Conservation (phyloP, 2,888 invertebrate genomes). For the Leucania comma region DNA sequence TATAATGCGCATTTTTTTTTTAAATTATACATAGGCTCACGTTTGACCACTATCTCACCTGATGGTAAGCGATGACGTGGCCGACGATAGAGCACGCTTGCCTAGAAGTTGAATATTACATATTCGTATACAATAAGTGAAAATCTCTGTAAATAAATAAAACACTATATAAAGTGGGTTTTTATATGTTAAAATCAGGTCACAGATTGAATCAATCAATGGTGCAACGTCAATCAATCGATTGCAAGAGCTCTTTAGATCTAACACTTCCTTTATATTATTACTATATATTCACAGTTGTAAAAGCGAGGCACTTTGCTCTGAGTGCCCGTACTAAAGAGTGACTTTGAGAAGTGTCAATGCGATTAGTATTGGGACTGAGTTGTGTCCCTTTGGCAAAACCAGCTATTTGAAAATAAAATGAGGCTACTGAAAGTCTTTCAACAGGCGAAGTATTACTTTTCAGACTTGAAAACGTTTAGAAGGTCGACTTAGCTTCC, state of each 20-base stretch:
- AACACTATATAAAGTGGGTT: conserved; percentile 9
- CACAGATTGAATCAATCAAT: conserved; percentile 25
- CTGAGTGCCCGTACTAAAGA: conserved; percentile 46
- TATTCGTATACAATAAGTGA: neutral
- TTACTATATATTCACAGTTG: conserved; percentile 24
- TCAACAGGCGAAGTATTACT: neutral
- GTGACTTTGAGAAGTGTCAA: conserved; percentile 60
- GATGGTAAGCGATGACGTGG: no score
- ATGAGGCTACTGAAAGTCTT: conserved; percentile 5
- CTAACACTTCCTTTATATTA: conserved; percentile 19
- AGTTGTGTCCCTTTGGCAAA: conserved; percentile 27
- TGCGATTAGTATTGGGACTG: conserved; percentile 42
- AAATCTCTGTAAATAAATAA: no score
- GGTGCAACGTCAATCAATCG: conserved; percentile 24
- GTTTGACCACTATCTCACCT: no score
- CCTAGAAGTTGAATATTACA: no score
- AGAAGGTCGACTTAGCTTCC: neutral
- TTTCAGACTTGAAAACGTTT: conserved; percentile 22
- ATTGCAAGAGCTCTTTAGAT: conserved; percentile 23
- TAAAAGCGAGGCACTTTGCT: conserved; percentile 47
- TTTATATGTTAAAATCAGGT: conserved; percentile 8
- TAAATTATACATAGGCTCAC: no score
- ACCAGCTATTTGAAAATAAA: conserved; percentile 26
- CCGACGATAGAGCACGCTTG: no score
- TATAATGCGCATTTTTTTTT: neutral